phyloP scores from a whole-genome alignment of 1,140 invertebrate species.

The Psilanteris sp. region DNA sequence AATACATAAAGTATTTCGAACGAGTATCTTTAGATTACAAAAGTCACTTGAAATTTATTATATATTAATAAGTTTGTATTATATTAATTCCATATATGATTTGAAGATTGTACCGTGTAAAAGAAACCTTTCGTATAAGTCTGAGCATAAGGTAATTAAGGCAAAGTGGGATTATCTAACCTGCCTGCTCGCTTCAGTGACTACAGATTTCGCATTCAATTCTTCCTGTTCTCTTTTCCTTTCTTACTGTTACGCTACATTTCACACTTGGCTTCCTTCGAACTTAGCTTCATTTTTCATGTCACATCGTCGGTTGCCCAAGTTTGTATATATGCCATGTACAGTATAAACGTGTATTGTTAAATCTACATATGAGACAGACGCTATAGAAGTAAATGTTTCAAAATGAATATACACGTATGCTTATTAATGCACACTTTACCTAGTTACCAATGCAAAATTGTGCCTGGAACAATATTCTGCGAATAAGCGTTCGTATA shows the following conservation, averaged over 20 bases:
- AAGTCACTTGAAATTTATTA: conserved; percentile 3
- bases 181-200: conserved; percentile 48
- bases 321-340: conserved; percentile 35
- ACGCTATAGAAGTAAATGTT: conserved; percentile 33
- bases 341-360: conserved; percentile 29
- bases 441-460: conserved; percentile 40
- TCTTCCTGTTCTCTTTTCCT: conserved; percentile 30
- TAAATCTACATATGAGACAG: conserved; percentile 32
- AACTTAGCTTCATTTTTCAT: conserved; percentile 50
- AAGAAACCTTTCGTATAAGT: conserved; percentile 52
- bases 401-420: conserved; percentile 25
- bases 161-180: conserved; percentile 57
- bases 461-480: conserved; percentile 35
- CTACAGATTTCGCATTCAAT: conserved; percentile 53
- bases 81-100: conserved; percentile 30
- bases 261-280: conserved; percentile 52
- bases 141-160: conserved; percentile 56
- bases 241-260: conserved; percentile 40
- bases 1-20: too few species aligned
- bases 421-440: conserved; percentile 51
- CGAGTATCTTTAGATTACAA: too few species aligned
- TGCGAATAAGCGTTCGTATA: conserved; percentile 21
- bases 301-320: conserved; percentile 41
- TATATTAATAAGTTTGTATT: conserved; percentile 12
- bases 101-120: conserved; percentile 29